Percentiles rank a stretch among this genome's conserved stretches.
Conservation (phyloP, 2,888 invertebrate genomes). For the Ashinkailepas kermadecensis region DNA sequence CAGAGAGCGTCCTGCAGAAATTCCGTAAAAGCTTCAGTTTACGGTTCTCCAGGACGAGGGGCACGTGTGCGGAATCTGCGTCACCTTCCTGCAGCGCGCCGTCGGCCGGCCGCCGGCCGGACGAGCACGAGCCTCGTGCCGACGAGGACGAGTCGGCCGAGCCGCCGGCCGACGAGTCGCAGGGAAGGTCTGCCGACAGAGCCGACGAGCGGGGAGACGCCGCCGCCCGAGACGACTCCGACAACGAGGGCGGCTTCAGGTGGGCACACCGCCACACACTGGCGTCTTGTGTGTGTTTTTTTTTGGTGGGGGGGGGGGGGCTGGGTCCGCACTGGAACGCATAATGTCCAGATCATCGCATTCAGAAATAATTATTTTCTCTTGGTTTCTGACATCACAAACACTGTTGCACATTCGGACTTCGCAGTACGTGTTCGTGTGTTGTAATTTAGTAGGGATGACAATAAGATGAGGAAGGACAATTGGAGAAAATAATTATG, state of each 20-base stretch:
- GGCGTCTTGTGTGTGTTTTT: no score
- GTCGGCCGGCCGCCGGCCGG: slow-evolving; percentile 35
- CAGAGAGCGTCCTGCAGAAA: slow-evolving; percentile 58
- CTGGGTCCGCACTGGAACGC: no score
- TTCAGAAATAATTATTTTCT: no score
- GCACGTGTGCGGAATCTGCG: slow-evolving; percentile 44
- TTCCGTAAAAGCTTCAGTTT: slow-evolving; percentile 61
- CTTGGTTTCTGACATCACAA: no score
- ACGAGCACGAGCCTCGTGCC: neutral
- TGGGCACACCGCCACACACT: neutral
- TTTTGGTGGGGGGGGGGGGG: no score
- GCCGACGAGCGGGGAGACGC: neutral
- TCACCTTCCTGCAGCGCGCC: slow-evolving; percentile 36
- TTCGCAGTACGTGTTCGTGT: no score
- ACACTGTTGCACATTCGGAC: no score
- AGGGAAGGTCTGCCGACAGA: slow-evolving; percentile 12
- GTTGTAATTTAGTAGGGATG: no score
- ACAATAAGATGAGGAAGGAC: no score
- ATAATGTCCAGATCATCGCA: no score
- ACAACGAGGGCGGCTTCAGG: slow-evolving; percentile 22
- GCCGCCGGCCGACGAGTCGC: neutral
- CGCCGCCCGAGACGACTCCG: neutral
- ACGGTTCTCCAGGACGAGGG: slow-evolving; percentile 50
- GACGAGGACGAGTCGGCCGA: neutral
- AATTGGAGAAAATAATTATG: no score